Evolutionary conservation across 2,888 invertebrate species (phyloP), one percentile per base, ranked within the genome.

Genomic region (Brachypalpus laphriformis): DNA sequence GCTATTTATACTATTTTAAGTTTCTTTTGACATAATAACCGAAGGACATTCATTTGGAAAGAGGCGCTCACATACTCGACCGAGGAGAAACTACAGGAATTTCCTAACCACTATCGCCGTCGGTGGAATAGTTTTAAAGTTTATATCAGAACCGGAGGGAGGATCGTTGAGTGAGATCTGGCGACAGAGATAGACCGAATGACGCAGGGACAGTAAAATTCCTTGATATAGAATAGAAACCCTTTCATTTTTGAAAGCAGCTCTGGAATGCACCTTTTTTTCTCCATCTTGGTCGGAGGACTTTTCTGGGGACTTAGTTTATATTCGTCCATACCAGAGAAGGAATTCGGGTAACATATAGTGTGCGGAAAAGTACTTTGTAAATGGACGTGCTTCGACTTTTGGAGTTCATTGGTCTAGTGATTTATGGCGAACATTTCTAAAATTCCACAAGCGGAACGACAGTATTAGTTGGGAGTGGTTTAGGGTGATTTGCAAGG

Each of bases 11-110:
- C 40, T 42, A 20, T 66, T 74, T 47, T 74, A 80, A 71, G 65
- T 74, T 81, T 54, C 66, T 56, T 74, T 68, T 57, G 72, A 68
- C 66, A 61, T 74, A 81, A 74, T 81, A 81, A 80, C 74, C 66
- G 59, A 80, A 66, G 51, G 80, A 74, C 74, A 74, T 65, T 51
- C 57, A 78, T 72, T 80, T 56, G 54, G 37, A 37, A 20, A 14
- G 9, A 31, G 14, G 6, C 47, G 8, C 63, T 56, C 25, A 40
- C 40, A 61, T 63, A 61, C 20, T 25, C 22, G 18, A n/a, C 31
- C 16, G n/a, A 18, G 56, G 22, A 42, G 34, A 70, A 77, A 54
- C 59, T 42, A 49, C 16, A 51, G 49, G 40, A 42, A 70, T 59
- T 51, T 54, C 31, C 54, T 22, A 74, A 74, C 80, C 56, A 25